These are phyloP conservation scores for Zaprionus vittiger DNA, from an alignment of 1,140 invertebrate species.

Conservation along the genomic window DNA sequence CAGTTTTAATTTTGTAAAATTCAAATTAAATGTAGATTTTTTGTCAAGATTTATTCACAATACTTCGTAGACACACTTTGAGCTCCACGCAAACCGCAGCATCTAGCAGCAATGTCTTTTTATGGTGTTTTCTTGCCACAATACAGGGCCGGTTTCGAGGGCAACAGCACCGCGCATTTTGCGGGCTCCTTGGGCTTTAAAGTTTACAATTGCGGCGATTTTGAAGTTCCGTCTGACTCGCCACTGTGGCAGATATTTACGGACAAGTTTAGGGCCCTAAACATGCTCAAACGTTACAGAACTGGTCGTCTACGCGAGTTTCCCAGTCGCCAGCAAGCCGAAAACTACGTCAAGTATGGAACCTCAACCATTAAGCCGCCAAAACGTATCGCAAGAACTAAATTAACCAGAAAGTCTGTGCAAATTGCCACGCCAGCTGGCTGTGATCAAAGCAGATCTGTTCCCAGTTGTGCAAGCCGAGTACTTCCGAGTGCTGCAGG, in stretches of 20 bases:
- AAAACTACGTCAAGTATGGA: constrained; percentile 88
- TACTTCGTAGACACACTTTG: not conserved
- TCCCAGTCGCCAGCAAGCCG: constrained; percentile 88
- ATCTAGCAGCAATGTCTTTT: not conserved
- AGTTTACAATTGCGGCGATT: not conserved
- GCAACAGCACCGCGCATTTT: not conserved
- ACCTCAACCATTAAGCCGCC: constrained; percentile 80
- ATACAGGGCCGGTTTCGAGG: not conserved
- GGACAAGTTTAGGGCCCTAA: constrained; percentile 89
- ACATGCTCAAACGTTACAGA: constrained; percentile 89
- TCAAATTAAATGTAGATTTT: constrained; percentile 5
- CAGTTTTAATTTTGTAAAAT: constrained; percentile 10
- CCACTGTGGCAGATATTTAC: constrained; percentile 86
- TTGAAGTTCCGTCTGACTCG: constrained; percentile 42
- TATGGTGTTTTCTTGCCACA: not conserved
- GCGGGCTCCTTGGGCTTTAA: not conserved
- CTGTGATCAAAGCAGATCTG: not conserved
- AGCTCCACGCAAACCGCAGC: not conserved
- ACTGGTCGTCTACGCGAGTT: constrained; percentile 92
- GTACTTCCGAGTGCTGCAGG: not conserved
- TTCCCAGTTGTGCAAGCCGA: not conserved
- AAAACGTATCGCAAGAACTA: constrained; percentile 54
- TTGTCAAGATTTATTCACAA: constrained; percentile 1
- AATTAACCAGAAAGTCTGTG: constrained; percentile 39
- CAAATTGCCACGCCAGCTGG: constrained; percentile 16